These are phyloP conservation scores for Oreochromis grahami DNA, from an alignment of 2,797 vertebrate species.

Conservation along the genomic window DNA sequence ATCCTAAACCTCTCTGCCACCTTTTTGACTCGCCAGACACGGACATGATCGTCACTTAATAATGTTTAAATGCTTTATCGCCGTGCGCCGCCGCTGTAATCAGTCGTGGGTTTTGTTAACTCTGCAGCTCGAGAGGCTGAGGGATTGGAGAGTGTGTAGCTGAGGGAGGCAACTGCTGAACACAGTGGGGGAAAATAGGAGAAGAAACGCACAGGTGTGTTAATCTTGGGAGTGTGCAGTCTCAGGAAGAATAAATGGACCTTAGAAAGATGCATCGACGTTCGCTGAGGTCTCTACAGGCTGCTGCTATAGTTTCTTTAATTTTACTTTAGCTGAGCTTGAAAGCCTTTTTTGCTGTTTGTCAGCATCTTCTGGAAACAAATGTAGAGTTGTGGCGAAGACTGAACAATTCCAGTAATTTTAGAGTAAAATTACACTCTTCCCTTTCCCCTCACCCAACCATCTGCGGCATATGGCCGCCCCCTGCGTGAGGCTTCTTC, in stretches of 20 bases:
- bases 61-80: not conserved
- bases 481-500: not conserved
- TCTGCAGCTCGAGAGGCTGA: conserved; percentile 9
- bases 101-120: not conserved
- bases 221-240: not conserved
- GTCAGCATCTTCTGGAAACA: not conserved
- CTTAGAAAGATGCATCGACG: not conserved
- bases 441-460: not conserved
- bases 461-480: not conserved
- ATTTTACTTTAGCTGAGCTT: not conserved
- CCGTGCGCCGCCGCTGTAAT: not conserved
- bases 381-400: not conserved
- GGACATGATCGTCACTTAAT: not conserved
- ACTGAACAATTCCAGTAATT: not conserved
- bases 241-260: conserved; percentile 1
- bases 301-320: not conserved
- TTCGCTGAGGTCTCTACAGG: not conserved
- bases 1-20: not conserved
- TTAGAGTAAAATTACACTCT: not conserved
- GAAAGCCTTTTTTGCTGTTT: not conserved
- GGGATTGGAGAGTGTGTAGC: not conserved
- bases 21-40: not conserved
- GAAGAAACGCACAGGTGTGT: not conserved
- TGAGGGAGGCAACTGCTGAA: conserved; percentile 1
- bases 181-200: not conserved